These are phyloP conservation scores for Mythimna albipuncta DNA, from an alignment of 2,888 invertebrate genomes.

Conservation along the genomic window DNA sequence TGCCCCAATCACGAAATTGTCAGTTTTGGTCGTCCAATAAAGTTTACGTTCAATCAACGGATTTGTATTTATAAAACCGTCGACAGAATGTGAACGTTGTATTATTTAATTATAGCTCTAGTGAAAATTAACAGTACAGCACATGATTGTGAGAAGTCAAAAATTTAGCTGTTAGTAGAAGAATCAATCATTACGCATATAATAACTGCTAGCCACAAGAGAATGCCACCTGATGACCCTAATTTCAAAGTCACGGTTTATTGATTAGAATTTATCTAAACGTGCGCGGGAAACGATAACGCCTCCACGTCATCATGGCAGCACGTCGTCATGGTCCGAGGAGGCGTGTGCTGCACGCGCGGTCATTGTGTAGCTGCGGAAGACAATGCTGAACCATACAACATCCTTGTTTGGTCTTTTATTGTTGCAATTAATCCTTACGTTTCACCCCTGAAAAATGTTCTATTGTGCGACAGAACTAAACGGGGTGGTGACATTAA, in stretches of 20 bases:
- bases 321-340: not conserved
- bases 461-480: not conserved
- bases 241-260: conserved; percentile 13
- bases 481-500: not conserved
- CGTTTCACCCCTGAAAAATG: not conserved
- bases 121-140: not conserved
- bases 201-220: not conserved
- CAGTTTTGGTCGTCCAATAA: not conserved
- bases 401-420: not conserved
- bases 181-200: not conserved
- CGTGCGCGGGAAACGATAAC: not conserved
- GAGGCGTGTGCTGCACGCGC: not conserved
- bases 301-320: not conserved
- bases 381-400: not conserved
- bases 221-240: conserved; percentile 10
- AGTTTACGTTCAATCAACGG: not conserved
- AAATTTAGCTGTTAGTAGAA: no score
- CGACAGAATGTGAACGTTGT: no score
- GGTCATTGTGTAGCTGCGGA: not conserved
- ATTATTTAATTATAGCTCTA: not conserved
- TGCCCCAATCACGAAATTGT: not conserved
- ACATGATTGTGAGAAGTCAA: no score
- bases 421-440: not conserved
- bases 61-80: no score
- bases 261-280: not conserved